Evolutionary conservation across 23 tunicate genomes (phyloP), one percentile per base, ranked within the genome.

Genomic region (Clavelina lepadiformis): DNA sequence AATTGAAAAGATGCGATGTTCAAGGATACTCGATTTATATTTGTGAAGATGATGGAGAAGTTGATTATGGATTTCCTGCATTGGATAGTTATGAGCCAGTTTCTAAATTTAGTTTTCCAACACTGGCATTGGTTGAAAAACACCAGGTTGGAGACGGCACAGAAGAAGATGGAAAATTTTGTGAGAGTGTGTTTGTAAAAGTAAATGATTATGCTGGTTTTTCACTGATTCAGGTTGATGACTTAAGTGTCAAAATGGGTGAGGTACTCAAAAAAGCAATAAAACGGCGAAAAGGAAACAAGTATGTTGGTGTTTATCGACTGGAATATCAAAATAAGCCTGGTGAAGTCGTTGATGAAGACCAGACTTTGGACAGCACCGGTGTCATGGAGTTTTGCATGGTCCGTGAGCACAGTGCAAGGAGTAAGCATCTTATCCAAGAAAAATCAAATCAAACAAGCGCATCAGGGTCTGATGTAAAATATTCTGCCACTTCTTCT

Each of bases 21-120:
- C 83, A 77, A 38, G 74, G 82, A 3, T 89, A 53, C 50, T 28
- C 73, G 1, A 53, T 89, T 25, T 62, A 75, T 46, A 75, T 81
- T 45, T 75, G 83, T 18, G 97, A 89, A 35, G 97, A 89, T 50
- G 97, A 89, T 70, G 97, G 97, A 3, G 80, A 86, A 51, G 88
- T 89, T 8, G 89, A 81, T 65, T 57, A 65, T 26, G 97, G 79
- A 31, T 76, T 89, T 46, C 97, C 97, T 32, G 46, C 80, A 6
- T 35, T 89, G 28, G 83, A 81, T 1, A 69, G 61, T 50, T 61
- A 57, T 35, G 97, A 89, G 46, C 97, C 88, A 11, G 76, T 81
- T 35, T 57, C 61, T 27, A 89, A 81, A 33, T 81, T 89, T 55
- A 65, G 82, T 63, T 89, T 89, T 53, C 72, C 83, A 19, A 89